Percentiles rank a stretch among this genome's conserved stretches.
phyloP scores from a whole-genome alignment of 1,140 invertebrate species.

The Dreissena rostriformis region DNA sequence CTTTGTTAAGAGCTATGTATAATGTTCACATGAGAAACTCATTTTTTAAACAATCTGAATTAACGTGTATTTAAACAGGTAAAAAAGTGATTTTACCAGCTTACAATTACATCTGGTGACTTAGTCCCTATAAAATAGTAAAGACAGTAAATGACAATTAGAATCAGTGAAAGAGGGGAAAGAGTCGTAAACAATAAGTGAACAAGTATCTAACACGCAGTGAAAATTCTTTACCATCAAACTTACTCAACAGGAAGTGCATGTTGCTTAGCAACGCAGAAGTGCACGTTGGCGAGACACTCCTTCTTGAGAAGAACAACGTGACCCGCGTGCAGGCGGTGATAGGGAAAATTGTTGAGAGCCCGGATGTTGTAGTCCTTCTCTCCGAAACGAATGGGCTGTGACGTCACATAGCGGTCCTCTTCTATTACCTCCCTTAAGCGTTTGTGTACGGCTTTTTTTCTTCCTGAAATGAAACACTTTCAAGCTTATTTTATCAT shows the following conservation, averaged over 20 bases:
- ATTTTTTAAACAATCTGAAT: too few relatives aligned
- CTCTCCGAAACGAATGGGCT: slow-evolving; percentile 61
- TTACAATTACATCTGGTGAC: too few relatives aligned
- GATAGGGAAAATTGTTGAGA: slow-evolving; percentile 90
- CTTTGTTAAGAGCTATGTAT: too few relatives aligned
- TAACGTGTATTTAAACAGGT: too few relatives aligned
- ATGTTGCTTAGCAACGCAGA: slow-evolving; percentile 94
- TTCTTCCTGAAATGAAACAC: slow-evolving; percentile 3
- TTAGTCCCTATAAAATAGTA: too few relatives aligned
- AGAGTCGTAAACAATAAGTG: too few relatives aligned
- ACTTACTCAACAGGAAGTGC: slow-evolving; percentile 54
- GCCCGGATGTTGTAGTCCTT: slow-evolving; percentile 87
- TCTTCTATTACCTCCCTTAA: slow-evolving; percentile 52
- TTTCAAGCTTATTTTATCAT: too few relatives aligned
- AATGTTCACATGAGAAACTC: too few relatives aligned
- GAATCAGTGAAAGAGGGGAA: too few relatives aligned
- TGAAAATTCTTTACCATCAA: not conserved
- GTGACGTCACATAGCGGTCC: slow-evolving; percentile 58
- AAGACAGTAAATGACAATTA: too few relatives aligned
- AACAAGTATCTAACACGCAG: too few relatives aligned
- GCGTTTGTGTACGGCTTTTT: slow-evolving; percentile 56
- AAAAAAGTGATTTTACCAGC: too few relatives aligned
- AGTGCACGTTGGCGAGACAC: slow-evolving; percentile 97
- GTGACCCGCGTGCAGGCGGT: slow-evolving; percentile 88
- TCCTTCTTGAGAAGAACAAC: slow-evolving; percentile 95